Evolutionary conservation across 1,140 invertebrate species (phyloP).

Genomic region (Lordiphosa mommai): DNA sequence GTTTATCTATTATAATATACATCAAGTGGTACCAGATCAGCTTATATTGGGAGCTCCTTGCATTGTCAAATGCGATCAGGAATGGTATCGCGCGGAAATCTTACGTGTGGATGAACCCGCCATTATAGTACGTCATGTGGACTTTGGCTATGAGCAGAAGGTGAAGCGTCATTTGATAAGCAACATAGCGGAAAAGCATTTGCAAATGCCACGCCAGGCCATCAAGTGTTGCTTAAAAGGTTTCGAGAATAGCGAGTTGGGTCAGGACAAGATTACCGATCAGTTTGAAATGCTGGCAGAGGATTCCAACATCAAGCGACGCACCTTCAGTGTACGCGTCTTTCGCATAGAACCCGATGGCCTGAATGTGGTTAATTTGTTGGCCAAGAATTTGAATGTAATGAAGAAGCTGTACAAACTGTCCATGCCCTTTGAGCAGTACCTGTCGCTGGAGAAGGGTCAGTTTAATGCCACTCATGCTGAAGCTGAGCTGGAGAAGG

Average conservation of each 20-base stretch:
- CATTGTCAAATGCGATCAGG: constrained; percentile 86
- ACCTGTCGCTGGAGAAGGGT: constrained; percentile 70
- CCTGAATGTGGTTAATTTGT: constrained; percentile 78
- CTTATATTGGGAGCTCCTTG: constrained; percentile 84
- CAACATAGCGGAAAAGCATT: constrained; percentile 83
- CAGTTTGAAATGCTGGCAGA: constrained; percentile 79
- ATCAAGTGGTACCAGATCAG: constrained; percentile 80
- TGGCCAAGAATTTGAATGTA: constrained; percentile 70
- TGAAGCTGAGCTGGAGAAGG: constrained; percentile 45
- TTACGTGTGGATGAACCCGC: constrained; percentile 64
- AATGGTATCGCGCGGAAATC: constrained; percentile 88
- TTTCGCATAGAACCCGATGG: constrained; percentile 80
- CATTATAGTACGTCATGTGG: constrained; percentile 81
- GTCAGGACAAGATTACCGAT: constrained; percentile 67
- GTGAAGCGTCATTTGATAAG: constrained; percentile 82
- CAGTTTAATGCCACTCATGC: constrained; percentile 60
- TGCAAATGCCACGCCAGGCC: constrained; percentile 86
- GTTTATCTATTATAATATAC: constrained; percentile 64
- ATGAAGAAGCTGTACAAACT: constrained; percentile 76
- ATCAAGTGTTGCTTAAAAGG: constrained; percentile 83
- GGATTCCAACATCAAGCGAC: constrained; percentile 61
- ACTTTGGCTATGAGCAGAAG: constrained; percentile 89
- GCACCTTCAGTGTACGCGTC: constrained; percentile 82
- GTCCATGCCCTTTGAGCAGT: constrained; percentile 75
- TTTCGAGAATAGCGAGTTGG: constrained; percentile 74